These are phyloP conservation scores for Malaclemys terrapin DNA, from an alignment of 2,113 vertebrate genomes.

Conservation along the genomic window DNA sequence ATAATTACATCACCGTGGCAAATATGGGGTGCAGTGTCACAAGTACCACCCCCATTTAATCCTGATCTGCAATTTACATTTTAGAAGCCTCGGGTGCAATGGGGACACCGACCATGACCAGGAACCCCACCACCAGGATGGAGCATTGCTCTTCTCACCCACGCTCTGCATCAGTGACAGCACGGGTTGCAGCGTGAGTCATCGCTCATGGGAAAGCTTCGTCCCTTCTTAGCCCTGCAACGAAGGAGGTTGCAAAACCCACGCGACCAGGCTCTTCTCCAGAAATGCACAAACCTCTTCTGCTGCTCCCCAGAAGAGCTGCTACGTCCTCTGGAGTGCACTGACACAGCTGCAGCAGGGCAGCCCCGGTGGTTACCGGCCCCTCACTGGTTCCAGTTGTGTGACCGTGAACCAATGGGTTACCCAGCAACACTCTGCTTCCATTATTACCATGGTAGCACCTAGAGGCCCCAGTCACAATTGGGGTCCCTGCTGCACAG, in stretches of 20 bases:
- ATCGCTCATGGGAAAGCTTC: background rate
- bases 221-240: background rate
- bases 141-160: too few relatives aligned
- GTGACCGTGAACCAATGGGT: background rate
- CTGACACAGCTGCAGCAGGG: background rate
- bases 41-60: too few relatives aligned
- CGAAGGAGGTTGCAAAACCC: background rate
- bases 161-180: background rate
- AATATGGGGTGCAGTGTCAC: too few relatives aligned
- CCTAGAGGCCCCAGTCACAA: background rate
- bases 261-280: background rate
- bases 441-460: background rate
- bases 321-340: too few relatives aligned
- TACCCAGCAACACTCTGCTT: background rate
- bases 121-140: too few relatives aligned
- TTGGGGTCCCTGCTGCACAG: background rate
- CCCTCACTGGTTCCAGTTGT: background rate
- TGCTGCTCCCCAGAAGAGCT: too few relatives aligned
- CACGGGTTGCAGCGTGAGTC: background rate
- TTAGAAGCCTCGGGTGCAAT: too few relatives aligned
- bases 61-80: too few relatives aligned
- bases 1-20: too few relatives aligned
- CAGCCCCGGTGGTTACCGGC: too few relatives aligned
- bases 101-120: too few relatives aligned
- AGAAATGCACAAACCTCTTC: too few relatives aligned